These are phyloP conservation scores for Todiramphus saurophagus DNA, from an alignment of 2,113 vertebrate species.

Conservation along the genomic window DNA sequence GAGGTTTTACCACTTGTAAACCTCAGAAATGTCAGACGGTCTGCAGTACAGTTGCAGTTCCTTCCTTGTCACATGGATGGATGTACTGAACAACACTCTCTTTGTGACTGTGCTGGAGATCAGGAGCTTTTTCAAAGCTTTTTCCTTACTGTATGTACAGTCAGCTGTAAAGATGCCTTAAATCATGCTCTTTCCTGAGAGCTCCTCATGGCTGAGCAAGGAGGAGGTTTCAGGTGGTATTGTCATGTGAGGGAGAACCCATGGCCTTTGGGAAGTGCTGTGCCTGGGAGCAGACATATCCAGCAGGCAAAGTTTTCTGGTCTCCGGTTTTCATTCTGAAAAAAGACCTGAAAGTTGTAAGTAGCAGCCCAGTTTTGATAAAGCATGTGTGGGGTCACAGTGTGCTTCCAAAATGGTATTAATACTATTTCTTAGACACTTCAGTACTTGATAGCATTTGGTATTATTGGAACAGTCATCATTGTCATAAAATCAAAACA, in stretches of 20 bases:
- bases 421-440: not conserved
- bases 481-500: not conserved
- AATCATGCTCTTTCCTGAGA: accelerated
- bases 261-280: not conserved
- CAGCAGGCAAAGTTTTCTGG: not conserved
- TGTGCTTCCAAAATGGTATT: not conserved
- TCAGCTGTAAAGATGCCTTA: not conserved
- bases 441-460: not conserved
- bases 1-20: not conserved
- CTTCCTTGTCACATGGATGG: not conserved
- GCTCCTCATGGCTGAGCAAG: not conserved
- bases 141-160: not conserved
- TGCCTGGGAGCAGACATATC: not conserved
- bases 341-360: not conserved
- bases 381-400: not conserved
- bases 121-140: not conserved
- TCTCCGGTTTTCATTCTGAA: not conserved
- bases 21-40: not conserved
- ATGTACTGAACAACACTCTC: not conserved
- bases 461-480: not conserved
- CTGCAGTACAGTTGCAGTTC: not conserved
- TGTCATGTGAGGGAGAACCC: not conserved
- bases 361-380: not conserved
- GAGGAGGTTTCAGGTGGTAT: not conserved
- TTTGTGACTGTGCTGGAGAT: not conserved